Evolutionary conservation across 2,888 invertebrate species (phyloP).

Genomic region (Amblyteles armatorius): DNA sequence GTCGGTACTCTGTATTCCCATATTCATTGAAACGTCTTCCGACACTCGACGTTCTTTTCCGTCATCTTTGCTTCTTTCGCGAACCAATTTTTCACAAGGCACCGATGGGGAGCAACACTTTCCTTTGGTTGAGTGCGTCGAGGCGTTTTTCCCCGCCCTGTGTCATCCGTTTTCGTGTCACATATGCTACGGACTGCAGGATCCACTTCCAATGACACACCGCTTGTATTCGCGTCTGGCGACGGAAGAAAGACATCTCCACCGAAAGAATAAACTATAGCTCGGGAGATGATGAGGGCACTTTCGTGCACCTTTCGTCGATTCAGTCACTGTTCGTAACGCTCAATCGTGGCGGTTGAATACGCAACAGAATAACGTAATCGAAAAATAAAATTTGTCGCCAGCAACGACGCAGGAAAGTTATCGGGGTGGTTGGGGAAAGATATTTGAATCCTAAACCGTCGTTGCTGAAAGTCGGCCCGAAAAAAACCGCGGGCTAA

Average conservation of each 20-base stretch:
- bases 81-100: constrained; percentile 43
- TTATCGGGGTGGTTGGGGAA: neutral
- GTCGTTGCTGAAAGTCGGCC: neutral
- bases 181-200: neutral
- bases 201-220: constrained; percentile 22
- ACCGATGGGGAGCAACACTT: neutral
- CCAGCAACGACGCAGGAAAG: neutral
- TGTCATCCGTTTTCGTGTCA: neutral
- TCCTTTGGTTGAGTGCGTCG: constrained; percentile 9
- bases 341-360: neutral
- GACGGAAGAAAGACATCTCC: constrained; percentile 24
- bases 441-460: neutral
- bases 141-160: neutral
- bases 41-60: constrained; percentile 6
- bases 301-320: neutral
- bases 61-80: neutral
- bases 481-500: too few species aligned
- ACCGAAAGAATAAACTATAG: constrained; percentile 37
- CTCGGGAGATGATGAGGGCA: constrained; percentile 26
- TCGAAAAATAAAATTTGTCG: neutral
- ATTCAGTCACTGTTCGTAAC: neutral
- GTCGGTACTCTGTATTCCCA: neutral
- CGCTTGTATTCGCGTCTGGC: constrained; percentile 26
- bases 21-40: neutral
- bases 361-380: neutral